These are phyloP conservation scores for Progne subis DNA, from an alignment of 2,113 vertebrate genomes.

Conservation along the genomic window DNA sequence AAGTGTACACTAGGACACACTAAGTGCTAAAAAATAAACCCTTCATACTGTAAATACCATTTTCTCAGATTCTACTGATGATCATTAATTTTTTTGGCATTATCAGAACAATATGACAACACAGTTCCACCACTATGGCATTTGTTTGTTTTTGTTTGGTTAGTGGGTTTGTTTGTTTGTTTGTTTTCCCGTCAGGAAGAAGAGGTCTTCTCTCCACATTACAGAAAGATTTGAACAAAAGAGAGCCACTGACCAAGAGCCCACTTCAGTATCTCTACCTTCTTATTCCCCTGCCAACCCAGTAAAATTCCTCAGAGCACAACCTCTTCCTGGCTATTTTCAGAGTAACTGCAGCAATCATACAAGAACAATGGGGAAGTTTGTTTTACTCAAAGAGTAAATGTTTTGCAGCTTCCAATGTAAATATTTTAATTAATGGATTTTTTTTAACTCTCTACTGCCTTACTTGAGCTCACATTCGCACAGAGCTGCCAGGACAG, in stretches of 20 bases:
- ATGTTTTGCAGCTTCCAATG: conserved; percentile 58
- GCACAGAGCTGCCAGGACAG: not conserved
- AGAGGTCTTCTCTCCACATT: not conserved
- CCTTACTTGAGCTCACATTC: not conserved
- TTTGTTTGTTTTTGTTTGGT: not conserved
- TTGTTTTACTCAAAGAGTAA: conserved; percentile 61
- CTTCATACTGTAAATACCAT: not conserved
- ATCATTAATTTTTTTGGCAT: not conserved
- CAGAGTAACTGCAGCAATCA: conserved; percentile 32
- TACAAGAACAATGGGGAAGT: conserved; percentile 61
- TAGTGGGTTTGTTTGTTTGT: not conserved
- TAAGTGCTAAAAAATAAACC: not conserved
- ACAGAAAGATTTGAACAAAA: not conserved
- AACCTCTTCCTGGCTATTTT: conserved; percentile 51
- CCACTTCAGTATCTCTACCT: not conserved
- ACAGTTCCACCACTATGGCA: not conserved
- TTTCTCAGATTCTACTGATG: not conserved
- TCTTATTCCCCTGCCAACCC: not conserved
- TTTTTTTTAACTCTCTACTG: conserved; percentile 43
- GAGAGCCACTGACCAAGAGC: not conserved
- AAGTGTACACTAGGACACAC: not conserved
- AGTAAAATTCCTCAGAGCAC: conserved; percentile 47
- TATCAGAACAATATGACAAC: not conserved
- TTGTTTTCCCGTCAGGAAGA: not conserved
- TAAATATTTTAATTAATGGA: conserved; percentile 62